A percentile compares a stretch with the other conserved stretches of the same genome.
Evolutionary conservation across 2,888 invertebrate genomes (phyloP).

Genomic region (Leucophenga montana): DNA sequence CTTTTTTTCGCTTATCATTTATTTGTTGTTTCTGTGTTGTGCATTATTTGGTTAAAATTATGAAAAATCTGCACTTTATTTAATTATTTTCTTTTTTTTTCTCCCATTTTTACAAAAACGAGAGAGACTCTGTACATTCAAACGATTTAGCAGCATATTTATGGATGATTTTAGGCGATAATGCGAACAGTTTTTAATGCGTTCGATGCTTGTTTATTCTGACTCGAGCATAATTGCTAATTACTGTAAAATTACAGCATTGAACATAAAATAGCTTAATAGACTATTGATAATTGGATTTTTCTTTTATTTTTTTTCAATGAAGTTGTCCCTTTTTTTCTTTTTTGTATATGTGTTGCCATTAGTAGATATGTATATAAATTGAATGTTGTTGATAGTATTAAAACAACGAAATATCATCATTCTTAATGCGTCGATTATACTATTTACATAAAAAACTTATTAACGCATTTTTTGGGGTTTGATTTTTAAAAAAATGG

Average conservation of each 20-base stretch:
- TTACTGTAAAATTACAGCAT: conserved; percentile 5
- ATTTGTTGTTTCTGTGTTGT: conserved; percentile 30
- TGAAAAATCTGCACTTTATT: conserved; percentile 51
- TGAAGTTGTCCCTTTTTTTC: too few species aligned
- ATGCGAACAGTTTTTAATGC: background rate
- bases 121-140: conserved; percentile 3
- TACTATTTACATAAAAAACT: too few species aligned
- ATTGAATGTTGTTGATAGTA: too few species aligned
- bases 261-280: too few species aligned
- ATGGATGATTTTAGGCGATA: conserved; percentile 29
- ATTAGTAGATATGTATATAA: too few species aligned
- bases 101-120: background rate
- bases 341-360: too few species aligned
- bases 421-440: too few species aligned
- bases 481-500: too few species aligned
- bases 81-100: conserved; percentile 46
- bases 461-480: too few species aligned
- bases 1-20: conserved; percentile 40
- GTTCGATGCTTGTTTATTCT: background rate
- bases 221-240: background rate
- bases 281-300: too few species aligned
- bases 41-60: conserved; percentile 39
- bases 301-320: too few species aligned
- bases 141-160: conserved; percentile 34
- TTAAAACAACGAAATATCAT: too few species aligned